phyloP scores from a whole-genome alignment of 92 coral and sea anemone genomes.

The Metridium senile region DNA sequence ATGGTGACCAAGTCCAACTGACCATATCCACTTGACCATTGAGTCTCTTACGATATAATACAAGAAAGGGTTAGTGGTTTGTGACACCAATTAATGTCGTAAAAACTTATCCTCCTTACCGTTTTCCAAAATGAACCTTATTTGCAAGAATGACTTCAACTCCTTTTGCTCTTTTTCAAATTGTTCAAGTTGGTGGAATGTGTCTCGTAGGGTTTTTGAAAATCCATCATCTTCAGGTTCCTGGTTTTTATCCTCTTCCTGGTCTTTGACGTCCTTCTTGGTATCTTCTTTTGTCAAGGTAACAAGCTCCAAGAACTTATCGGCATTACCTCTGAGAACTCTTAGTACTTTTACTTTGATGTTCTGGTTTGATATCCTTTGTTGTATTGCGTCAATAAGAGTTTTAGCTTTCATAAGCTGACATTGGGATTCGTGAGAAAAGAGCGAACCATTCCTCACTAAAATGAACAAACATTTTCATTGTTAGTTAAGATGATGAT shows the following conservation, averaged over 20 bases:
- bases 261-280: not conserved
- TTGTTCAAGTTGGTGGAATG: not conserved
- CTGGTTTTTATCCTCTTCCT: not conserved
- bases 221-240: not conserved
- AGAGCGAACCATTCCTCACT: not conserved
- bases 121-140: not conserved
- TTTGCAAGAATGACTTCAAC: not conserved
- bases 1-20: no score
- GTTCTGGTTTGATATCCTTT: not conserved
- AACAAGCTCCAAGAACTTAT: not conserved
- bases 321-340: not conserved
- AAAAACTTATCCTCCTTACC: not conserved
- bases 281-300: not conserved
- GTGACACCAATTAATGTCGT: not conserved
- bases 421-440: not conserved
- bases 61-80: no score
- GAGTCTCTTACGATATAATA: no score
- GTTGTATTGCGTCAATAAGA: not conserved
- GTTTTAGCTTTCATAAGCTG: not conserved
- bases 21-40: no score
- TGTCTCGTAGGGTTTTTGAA: not conserved
- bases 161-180: slow-evolving; percentile 4
- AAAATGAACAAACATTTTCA: not conserved
- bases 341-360: not conserved
- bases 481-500: not conserved